phyloP scores from a whole-genome alignment of 1,140 invertebrate species.

The Dreissena rostriformis region DNA sequence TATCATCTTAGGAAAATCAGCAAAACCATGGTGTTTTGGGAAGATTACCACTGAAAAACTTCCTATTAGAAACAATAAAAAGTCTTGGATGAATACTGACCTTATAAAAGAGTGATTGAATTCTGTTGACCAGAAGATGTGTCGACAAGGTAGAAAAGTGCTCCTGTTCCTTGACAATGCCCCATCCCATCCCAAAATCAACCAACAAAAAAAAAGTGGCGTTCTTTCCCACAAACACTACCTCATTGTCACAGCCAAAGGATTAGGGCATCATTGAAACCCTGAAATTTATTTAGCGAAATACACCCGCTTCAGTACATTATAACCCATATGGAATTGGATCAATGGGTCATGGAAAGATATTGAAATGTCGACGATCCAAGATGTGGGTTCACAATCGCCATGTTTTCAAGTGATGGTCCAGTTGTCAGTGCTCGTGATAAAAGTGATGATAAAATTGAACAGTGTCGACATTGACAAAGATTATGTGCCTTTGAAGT shows the following conservation, averaged over 20 bases:
- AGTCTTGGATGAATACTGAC: slow-evolving; percentile 59
- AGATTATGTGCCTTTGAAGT: too few species aligned
- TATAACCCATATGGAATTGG: slow-evolving; percentile 6
- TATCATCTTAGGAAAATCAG: slow-evolving; percentile 55
- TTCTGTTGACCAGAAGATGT: slow-evolving; percentile 50
- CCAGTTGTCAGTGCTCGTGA: too few species aligned
- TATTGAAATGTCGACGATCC: neutral
- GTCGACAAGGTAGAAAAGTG: slow-evolving; percentile 49
- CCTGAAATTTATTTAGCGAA: neutral
- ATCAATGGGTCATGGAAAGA: slow-evolving; percentile 21
- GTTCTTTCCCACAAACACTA: too few species aligned
- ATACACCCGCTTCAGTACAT: neutral
- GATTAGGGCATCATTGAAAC: too few species aligned
- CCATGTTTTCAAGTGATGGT: slow-evolving; percentile 58
- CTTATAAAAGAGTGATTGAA: slow-evolving; percentile 45
- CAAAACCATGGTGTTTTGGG: slow-evolving; percentile 50
- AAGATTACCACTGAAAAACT: slow-evolving; percentile 20
- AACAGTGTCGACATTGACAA: neutral
- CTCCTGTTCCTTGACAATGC: slow-evolving; percentile 62
- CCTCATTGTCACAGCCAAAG: too few species aligned
- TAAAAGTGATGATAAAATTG: neutral
- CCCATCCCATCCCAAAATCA: slow-evolving; percentile 40
- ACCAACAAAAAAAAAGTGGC: too few species aligned
- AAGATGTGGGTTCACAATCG: slow-evolving; percentile 65
- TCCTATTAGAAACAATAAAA: slow-evolving; percentile 45